phyloP scores from a whole-genome alignment of 2,888 invertebrate species.

The Tillus elongatus region DNA sequence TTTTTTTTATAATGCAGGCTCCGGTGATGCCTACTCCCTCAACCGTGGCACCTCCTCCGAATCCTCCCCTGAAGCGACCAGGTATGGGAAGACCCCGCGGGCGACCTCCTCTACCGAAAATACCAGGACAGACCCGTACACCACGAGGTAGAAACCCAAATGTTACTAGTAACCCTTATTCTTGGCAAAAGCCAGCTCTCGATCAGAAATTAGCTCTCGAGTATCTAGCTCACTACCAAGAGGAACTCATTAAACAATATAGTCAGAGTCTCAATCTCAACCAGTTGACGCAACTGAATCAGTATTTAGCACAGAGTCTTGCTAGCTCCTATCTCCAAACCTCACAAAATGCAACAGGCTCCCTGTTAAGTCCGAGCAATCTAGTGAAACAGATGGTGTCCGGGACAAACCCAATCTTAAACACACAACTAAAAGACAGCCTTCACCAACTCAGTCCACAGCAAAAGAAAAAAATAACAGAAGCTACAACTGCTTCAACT shows the following conservation, averaged over 20 bases:
- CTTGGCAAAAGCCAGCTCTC: slow-evolving; percentile 22
- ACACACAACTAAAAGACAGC: neutral
- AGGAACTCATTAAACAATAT: slow-evolving; percentile 40
- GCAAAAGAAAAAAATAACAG: too few relatives aligned
- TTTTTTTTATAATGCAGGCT: slow-evolving; percentile 18
- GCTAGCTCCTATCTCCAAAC: slow-evolving; percentile 13
- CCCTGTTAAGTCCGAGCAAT: neutral
- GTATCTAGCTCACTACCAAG: slow-evolving; percentile 40
- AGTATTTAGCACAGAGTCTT: slow-evolving; percentile 25
- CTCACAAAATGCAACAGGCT: neutral
- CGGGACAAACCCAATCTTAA: neutral
- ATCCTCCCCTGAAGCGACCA: slow-evolving; percentile 28
- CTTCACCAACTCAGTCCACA: too few relatives aligned
- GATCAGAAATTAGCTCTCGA: slow-evolving; percentile 31
- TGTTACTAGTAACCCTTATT: slow-evolving; percentile 19
- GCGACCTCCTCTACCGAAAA: slow-evolving; percentile 43
- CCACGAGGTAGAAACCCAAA: slow-evolving; percentile 30
- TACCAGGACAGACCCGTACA: slow-evolving; percentile 27
- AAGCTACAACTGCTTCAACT: too few relatives aligned
- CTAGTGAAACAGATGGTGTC: neutral
- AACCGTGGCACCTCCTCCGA: slow-evolving; percentile 16
- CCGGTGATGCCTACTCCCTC: slow-evolving; percentile 26
- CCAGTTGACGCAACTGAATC: slow-evolving; percentile 30
- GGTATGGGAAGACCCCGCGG: slow-evolving; percentile 44
- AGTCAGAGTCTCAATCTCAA: slow-evolving; percentile 32